Evolutionary conservation across 2,113 vertebrate genomes (phyloP), one percentile per base, ranked within the genome.

Genomic region (Triplophysa dalaica): DNA sequence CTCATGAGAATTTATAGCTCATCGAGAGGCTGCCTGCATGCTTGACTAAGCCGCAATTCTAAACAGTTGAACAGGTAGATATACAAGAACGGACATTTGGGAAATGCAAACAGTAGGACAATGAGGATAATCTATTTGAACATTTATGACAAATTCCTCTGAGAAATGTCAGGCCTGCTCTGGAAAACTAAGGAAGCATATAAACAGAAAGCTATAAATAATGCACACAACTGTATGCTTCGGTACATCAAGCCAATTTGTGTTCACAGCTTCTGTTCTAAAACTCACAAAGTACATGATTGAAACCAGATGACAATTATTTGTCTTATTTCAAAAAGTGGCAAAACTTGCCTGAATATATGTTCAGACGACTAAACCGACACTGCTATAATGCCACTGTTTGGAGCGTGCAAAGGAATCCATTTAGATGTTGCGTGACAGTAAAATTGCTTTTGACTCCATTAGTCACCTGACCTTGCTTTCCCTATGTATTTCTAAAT

Each of bases 361-460:
- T 60, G 33, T 14, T 22, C 38, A 48, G 50, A 22, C 19, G 29
- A 60, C 3, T 1, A 48, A 75, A 75, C 38, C 48, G 60, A 22
- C 58, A 50, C 7, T 21, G 60, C 72, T 48, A 22, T 50, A 80
- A 70, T 60, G 77, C 65, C 9, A 14, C 14, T 43, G 45, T 41
- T 9, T 3, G 17, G 38, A 64, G 70, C 29, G 38, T 54, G 70
- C 48, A 72, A 22, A 65, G 70, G 41, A 68, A 70, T 77, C 56
- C 56, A 77, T 77, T 80, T 75, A 72, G 33, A 75, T 77, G 81
- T 75, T 82, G 86, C 91, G 84, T 87, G 81, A 89, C 56, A 83
- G 81, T 52, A 79, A 29, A 82, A 90, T 88, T 75, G 74, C 77
- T 80, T 79, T 68, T 14, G 17, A 67, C 58, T 69, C 82, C 76